Evolutionary conservation across 2,797 vertebrate species (phyloP).

Genomic region (Gallinago nigripennis): DNA sequence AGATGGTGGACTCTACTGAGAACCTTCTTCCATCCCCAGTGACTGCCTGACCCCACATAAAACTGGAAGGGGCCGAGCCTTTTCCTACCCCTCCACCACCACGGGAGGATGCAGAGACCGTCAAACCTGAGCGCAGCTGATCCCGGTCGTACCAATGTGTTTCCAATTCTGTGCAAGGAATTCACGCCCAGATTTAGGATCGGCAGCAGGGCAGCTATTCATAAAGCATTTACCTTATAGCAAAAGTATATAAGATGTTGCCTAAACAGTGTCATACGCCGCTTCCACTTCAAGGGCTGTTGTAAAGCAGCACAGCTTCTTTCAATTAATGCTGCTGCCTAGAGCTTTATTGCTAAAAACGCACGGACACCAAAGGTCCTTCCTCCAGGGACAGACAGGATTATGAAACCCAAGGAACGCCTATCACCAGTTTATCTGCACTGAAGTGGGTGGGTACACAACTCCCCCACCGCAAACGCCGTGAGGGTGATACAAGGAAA

Average conservation of each 20-base stretch:
- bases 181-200: background rate
- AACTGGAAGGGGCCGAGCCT: conserved; percentile 51
- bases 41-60: conserved; percentile 88
- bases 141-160: background rate
- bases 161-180: background rate
- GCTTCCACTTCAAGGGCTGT: background rate
- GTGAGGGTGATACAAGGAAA: background rate
- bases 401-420: background rate
- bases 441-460: background rate
- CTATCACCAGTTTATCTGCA: background rate
- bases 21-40: conserved; percentile 77
- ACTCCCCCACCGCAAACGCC: background rate
- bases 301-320: background rate
- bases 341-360: background rate
- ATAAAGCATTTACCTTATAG: background rate
- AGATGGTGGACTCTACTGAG: conserved; percentile 86
- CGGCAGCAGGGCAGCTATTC: background rate
- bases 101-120: background rate
- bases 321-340: background rate
- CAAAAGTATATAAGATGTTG: background rate
- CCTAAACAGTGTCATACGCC: background rate
- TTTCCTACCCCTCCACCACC: background rate
- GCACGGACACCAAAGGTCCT: background rate
- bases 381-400: background rate
- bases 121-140: background rate